These are phyloP conservation scores for Gallinago stenura DNA, from an alignment of 2,797 vertebrate species.

Conservation along the genomic window DNA sequence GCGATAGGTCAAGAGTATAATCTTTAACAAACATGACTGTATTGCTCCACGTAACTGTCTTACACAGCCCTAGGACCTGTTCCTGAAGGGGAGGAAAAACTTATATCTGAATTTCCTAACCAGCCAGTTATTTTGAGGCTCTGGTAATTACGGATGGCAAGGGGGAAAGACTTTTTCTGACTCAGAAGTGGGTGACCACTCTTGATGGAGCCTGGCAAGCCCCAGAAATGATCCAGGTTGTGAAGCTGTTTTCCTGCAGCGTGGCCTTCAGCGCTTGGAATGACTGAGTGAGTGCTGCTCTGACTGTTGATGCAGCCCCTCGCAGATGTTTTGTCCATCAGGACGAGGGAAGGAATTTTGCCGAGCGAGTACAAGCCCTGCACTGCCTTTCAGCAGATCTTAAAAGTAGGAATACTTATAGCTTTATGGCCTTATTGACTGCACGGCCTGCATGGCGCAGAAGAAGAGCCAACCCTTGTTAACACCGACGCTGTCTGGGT, in stretches of 20 bases:
- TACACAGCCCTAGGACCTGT: neutral
- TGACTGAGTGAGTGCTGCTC: conserved; percentile 22
- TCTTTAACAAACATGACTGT: neutral
- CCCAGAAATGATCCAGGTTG: neutral
- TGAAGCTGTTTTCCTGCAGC: neutral
- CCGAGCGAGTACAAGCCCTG: neutral
- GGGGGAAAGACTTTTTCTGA: neutral
- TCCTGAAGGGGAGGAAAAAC: neutral
- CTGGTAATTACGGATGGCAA: neutral
- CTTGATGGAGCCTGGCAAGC: neutral
- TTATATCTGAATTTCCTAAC: neutral
- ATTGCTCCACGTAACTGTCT: neutral
- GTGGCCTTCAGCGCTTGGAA: neutral
- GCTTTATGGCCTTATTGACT: neutral
- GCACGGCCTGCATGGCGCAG: neutral
- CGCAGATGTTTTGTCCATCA: conserved; percentile 60
- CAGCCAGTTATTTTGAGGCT: neutral
- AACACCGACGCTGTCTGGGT: neutral
- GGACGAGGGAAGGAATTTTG: conserved; percentile 30
- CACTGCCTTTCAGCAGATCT: conserved; percentile 43
- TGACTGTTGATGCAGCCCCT: neutral
- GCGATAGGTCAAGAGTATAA: neutral
- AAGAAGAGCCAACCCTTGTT: neutral
- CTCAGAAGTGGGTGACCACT: neutral
- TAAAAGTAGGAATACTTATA: neutral